Base-by-base conservation (phyloP, 1,140 invertebrate genomes). In the Tetragonula clypearis region DNA sequence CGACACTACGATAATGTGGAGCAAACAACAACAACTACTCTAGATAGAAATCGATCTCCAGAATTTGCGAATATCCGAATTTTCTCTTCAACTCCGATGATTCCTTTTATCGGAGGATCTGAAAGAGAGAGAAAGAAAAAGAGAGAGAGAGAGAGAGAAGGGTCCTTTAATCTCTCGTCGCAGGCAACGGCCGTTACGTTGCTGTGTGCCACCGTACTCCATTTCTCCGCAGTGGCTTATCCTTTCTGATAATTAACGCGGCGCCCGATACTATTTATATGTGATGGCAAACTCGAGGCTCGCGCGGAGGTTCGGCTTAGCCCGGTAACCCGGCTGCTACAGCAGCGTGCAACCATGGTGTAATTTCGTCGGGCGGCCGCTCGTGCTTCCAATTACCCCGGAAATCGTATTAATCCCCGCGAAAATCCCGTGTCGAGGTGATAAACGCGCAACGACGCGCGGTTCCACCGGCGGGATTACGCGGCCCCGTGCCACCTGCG, bases 391-490 rank as follows among this genome's bases (percentile, higher is more conserved):
- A 90, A 90, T 90, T 90, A 90, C 86, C 86, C 66, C 88, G 84
- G 84, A 88, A 90, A 90, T 90, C 81, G 89, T 88, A 90, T 90
- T 90, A 90, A 90, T 90, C 89, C 88, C 68, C 80, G 79, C 81
- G 89, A 90, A 90, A 90, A 90, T 86, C 86, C 86, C 81, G 74
- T 75, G 86, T 88, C 86, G 88, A 72, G 74, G 86, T 90, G 88
- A 90, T 90, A 90, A 90, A 90, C 86, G 87, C 75, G 73, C 65
- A 23, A 53, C 78, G 87, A 72, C 78, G 66, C 78, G 66, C 82
- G 85, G 86, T 85, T 72, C 41, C 78, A 35, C 19, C 19, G 41
- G 41, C 58, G 11, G 86, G 88, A 89, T 90, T 85, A 89, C 74
- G 66, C 58, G 41, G 69, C 66, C 75, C 62, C 75, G 4, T 23